phyloP scores from a whole-genome alignment of 2,888 invertebrate genomes.

The Liposcelis brunnea region DNA sequence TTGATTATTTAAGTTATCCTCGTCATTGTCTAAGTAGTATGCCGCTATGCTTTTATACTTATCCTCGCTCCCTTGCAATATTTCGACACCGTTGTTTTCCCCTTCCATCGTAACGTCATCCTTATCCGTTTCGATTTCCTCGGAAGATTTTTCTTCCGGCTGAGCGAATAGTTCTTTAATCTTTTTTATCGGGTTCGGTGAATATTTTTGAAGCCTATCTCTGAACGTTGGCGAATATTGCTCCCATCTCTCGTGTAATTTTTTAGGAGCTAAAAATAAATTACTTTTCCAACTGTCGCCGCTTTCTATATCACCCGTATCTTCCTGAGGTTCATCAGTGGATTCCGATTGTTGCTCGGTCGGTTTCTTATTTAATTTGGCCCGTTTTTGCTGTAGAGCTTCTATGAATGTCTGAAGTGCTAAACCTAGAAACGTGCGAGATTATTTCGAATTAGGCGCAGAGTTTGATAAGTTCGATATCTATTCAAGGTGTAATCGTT shows the following conservation, averaged over 20 bases:
- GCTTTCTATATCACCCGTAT: too few relatives aligned
- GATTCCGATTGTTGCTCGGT: too few relatives aligned
- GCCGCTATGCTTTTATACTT: constrained; percentile 1
- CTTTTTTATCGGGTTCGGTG: background rate
- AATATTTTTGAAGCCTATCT: background rate
- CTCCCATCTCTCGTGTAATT: constrained; percentile 6
- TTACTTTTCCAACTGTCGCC: background rate
- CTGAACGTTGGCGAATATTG: background rate
- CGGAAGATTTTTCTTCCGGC: background rate
- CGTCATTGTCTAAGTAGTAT: background rate
- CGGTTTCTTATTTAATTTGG: too few relatives aligned
- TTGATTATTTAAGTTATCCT: background rate
- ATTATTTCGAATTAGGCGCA: too few relatives aligned
- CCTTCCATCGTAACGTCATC: background rate
- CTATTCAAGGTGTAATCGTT: too few relatives aligned
- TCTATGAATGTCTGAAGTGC: too few relatives aligned
- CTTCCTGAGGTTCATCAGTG: too few relatives aligned
- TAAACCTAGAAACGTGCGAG: too few relatives aligned
- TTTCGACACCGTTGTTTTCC: background rate
- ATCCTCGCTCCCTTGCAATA: background rate
- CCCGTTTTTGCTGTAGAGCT: too few relatives aligned
- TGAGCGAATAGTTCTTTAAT: background rate
- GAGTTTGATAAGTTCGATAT: too few relatives aligned
- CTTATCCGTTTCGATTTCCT: background rate
- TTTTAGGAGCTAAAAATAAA: constrained; percentile 2